Base-by-base conservation (phyloP, 2,888 invertebrate genomes). In the Spodoptera littoralis region DNA sequence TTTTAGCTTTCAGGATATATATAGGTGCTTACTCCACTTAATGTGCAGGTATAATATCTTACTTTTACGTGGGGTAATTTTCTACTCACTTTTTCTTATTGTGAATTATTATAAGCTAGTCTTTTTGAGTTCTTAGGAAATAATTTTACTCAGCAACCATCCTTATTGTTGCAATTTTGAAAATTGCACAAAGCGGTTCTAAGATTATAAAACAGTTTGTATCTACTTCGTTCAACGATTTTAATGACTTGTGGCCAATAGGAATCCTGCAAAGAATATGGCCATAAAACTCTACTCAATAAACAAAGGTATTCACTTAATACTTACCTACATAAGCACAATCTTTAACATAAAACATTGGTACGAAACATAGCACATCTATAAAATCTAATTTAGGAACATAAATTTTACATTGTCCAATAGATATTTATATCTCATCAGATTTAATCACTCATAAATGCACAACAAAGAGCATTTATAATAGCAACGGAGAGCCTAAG, bases 381-480 rank as follows among this genome's bases (percentile, higher is more conserved):
- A 68, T 78, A 71, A 74, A 78, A 66, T 44, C 52, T 64, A 77
- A 72, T 79, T 72, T 69, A 66, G 63, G 59, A 71, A 67, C 60
- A 75, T 82, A 75, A 78, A 77, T 65, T 74, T 79, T 73, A 79
- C 73, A 60, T 78, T 73, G 75, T 78, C 75, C 76, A 81, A 83
- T 81, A 78, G 69, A 65, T 75, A 68, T 74, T 75, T 71, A 69
- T 65, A 71, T 65, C 73, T 82, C 85, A 84, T 88, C 81, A 84
- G 82, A 78, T 71, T 82, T 81, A 84, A 86, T 85, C 77, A 81
- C 81, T 74, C 77, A 78, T 83, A 82, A 81, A 73, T 81, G 69
- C 76, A 73, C 77, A 82, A 79, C 78, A 82, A 85, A 83, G 82
- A 75, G 70, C 73, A 72, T 84, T 82, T 82, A 79, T 77, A 73